A percentile compares a stretch with the other conserved stretches of the same genome.
These are phyloP conservation scores for Falco peregrinus DNA, from an alignment of 2,797 vertebrate genomes.

Conservation along the genomic window DNA sequence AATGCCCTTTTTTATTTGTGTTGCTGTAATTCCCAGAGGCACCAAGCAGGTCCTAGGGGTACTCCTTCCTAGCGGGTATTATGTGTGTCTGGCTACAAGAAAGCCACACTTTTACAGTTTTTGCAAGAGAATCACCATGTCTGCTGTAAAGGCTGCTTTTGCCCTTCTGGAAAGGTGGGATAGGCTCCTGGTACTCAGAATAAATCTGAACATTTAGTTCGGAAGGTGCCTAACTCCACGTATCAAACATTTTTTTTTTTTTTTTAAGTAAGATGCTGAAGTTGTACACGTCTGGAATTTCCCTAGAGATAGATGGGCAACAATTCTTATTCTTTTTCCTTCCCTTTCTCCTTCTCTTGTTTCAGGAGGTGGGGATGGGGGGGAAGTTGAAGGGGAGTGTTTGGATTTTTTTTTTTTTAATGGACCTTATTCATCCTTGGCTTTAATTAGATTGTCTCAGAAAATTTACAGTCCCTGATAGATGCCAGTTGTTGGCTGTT, in stretches of 20 bases:
- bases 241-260: not conserved
- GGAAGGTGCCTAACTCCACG: not conserved
- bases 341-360: not conserved
- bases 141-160: not conserved
- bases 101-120: not conserved
- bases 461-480: not conserved
- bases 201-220: not conserved
- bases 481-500: rapidly evolving
- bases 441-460: not conserved
- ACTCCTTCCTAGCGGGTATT: not conserved
- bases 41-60: not conserved
- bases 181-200: not conserved
- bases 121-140: not conserved
- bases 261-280: not conserved
- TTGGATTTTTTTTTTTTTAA: not conserved
- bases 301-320: not conserved
- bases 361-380: not conserved
- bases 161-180: not conserved
- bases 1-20: not conserved
- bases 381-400: not conserved
- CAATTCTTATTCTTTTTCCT: not conserved
- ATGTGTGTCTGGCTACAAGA: not conserved
- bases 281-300: not conserved
- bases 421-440: not conserved
- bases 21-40: not conserved